Evolutionary conservation across 2,888 invertebrate genomes (phyloP), one percentile per base, ranked within the genome.

Genomic region (Plagodis pulveraria): DNA sequence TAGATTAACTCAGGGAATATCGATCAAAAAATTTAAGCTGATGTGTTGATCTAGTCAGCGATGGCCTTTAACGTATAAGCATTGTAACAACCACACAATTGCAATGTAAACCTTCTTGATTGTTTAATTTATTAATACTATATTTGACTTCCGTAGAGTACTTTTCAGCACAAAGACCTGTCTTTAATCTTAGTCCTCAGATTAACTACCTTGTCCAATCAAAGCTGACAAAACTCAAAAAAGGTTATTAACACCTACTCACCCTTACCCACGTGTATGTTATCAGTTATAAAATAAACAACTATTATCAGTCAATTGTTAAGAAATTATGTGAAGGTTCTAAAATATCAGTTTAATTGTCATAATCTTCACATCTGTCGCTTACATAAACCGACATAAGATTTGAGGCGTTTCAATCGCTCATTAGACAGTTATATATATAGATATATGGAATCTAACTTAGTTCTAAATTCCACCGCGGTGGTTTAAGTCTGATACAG

Each of bases 261-360:
- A 51, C 46, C 36, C 46, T 41, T 42, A 46, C 58, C 64, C 63
- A 65, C 63, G 62, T 64, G 67, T 45, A 22, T 7, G 34, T 62
- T 65, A 67, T 67, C 68, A 62, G 56, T 34, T 68, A 46, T 41
- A 63, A 65, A 66, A 63, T 54, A 63, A 67, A 63, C 54, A 61
- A 9, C 41, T 61, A 63, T 74, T 85, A 86, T 83, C 84, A 77
- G 82, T 81, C 78, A 71, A 60, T 68, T 60, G 65, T 65, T 65
- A 67, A 77, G 77, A 84, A 83, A 78, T 80, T 76, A 77, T 82
- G 85, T 87, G 84, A 91, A 90, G 91, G 91, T 76, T 66, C 66
- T 52, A 40, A 56, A 68, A 62, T 79, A 89, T 89, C 89, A 80
- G 81, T 73, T 83, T 61, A 78, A 80, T 83, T 76, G 68, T 59